phyloP scores from a whole-genome alignment of 2,888 invertebrate species.

The Lissocephala sabroskyi region DNA sequence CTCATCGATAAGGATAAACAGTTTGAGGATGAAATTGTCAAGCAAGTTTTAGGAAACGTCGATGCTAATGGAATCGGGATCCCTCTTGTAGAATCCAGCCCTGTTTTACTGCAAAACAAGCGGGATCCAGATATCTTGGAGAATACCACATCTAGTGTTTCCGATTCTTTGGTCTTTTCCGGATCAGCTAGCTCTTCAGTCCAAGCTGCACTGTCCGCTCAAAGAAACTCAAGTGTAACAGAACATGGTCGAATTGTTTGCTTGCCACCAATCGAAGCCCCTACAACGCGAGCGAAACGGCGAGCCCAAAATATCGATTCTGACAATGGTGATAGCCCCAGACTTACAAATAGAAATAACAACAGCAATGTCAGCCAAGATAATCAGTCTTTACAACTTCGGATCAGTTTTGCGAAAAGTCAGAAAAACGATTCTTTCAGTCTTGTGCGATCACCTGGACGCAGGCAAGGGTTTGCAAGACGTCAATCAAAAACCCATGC shows the following conservation, averaged over 20 bases:
- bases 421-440: too few species aligned
- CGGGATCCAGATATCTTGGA: slow-evolving; percentile 34
- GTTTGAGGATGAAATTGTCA: slow-evolving; percentile 82
- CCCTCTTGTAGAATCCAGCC: slow-evolving; percentile 10
- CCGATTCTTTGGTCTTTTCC: too few species aligned
- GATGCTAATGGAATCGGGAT: slow-evolving; percentile 22
- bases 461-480: too few species aligned
- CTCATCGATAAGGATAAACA: slow-evolving; percentile 79
- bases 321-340: too few species aligned
- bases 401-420: too few species aligned
- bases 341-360: too few species aligned
- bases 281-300: slow-evolving; percentile 83
- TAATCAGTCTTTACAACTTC: too few species aligned
- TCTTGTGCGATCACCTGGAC: too few species aligned
- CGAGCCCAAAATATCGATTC: slow-evolving; percentile 74
- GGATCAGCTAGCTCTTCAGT: slow-evolving; percentile 5
- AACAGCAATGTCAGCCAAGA: too few species aligned
- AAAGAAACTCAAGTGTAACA: slow-evolving; percentile 81
- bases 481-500: too few species aligned
- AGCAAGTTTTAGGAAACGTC: slow-evolving; percentile 74
- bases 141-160: too few species aligned
- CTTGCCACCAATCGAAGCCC: slow-evolving; percentile 87
- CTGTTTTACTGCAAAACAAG: too few species aligned
- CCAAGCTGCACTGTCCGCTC: slow-evolving; percentile 29
- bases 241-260: slow-evolving; percentile 85